A percentile compares a stretch with the other conserved stretches of the same genome.
These are phyloP conservation scores for Morbakka virulenta DNA, from an alignment of 30 jellyfish, hydroid and myxozoan genomes.

Conservation along the genomic window DNA sequence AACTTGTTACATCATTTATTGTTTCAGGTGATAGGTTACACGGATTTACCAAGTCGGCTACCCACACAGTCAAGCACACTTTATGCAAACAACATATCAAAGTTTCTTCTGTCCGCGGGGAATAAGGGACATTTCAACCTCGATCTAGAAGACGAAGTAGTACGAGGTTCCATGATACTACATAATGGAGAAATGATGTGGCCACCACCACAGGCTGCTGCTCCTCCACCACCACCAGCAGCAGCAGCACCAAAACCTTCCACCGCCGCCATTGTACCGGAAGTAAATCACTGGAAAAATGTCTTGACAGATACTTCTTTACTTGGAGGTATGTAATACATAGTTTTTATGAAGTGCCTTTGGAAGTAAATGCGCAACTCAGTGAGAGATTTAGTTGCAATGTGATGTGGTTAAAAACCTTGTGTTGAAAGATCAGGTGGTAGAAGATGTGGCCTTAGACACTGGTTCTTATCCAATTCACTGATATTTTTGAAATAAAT, in stretches of 20 bases:
- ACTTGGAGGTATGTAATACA: conserved; percentile 38
- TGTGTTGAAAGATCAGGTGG: too few species aligned
- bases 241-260: conserved; percentile 49
- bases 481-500: too few species aligned
- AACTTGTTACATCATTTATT: too few species aligned
- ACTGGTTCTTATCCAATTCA: too few species aligned
- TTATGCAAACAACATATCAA: conserved; percentile 89
- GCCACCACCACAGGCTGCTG: conserved; percentile 89
- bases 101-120: conserved; percentile 89
- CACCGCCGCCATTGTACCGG: conserved; percentile 56
- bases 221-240: conserved; percentile 76
- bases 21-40: conserved; percentile 73
- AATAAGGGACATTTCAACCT: conserved; percentile 76
- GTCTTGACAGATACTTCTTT: conserved; percentile 68
- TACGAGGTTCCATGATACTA: conserved; percentile 75
- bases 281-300: conserved; percentile 58
- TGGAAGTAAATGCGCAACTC: not conserved
- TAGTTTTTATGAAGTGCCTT: not conserved
- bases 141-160: conserved; percentile 83
- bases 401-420: too few species aligned
- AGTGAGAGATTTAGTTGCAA: too few species aligned
- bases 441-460: too few species aligned
- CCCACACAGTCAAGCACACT: conserved; percentile 89
- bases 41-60: conserved; percentile 93
- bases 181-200: conserved; percentile 82